These are phyloP conservation scores for Gymnothorax reevesii DNA, from an alignment of 2,797 vertebrate species.

Conservation along the genomic window DNA sequence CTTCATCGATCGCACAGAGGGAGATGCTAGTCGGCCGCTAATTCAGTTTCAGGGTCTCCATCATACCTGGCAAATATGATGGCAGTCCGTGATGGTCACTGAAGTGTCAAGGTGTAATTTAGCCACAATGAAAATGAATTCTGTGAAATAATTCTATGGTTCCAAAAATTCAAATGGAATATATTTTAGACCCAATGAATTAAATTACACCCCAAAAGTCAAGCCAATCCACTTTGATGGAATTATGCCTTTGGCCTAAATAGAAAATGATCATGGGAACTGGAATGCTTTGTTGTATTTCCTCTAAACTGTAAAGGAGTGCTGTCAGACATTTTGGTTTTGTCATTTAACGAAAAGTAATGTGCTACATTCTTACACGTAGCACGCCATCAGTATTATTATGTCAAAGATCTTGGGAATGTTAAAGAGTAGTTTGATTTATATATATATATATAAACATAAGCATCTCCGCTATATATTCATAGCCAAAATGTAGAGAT, in stretches of 20 bases:
- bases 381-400: too few relatives aligned
- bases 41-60: not conserved
- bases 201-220: not conserved
- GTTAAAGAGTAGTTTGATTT: not conserved
- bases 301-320: not conserved
- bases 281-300: not conserved
- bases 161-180: not conserved
- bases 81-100: not conserved
- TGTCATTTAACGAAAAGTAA: not conserved
- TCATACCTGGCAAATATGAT: not conserved
- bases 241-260: not conserved
- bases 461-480: not conserved
- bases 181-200: not conserved
- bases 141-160: not conserved
- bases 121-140: not conserved
- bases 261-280: not conserved
- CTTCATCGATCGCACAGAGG: too few relatives aligned
- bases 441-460: not conserved
- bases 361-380: not conserved
- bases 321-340: not conserved
- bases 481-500: too few relatives aligned
- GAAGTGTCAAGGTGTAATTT: not conserved
- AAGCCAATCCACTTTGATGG: not conserved
- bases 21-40: too few relatives aligned
- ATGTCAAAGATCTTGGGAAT: not conserved